phyloP scores from a whole-genome alignment of 2,797 vertebrate genomes.

The Gallirallus australis region DNA sequence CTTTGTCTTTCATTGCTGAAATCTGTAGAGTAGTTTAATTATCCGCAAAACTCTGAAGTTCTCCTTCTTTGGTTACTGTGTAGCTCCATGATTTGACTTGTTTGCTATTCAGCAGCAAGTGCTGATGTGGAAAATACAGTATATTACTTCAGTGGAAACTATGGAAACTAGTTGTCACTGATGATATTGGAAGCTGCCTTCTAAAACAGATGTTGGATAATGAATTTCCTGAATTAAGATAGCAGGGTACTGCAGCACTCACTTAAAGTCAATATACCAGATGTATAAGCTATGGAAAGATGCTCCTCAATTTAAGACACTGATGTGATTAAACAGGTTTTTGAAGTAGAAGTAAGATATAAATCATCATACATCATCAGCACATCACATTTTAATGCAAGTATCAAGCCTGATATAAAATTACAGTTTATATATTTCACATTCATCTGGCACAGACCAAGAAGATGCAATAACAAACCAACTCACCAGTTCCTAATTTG shows the following conservation, averaged over 20 bases:
- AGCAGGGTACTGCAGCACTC: slow-evolving; percentile 45
- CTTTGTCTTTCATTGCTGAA: slow-evolving; percentile 33
- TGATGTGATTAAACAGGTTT: slow-evolving; percentile 18
- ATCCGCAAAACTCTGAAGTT: slow-evolving; percentile 15
- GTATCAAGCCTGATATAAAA: background rate
- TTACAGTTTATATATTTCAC: background rate
- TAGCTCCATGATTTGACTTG: slow-evolving; percentile 17
- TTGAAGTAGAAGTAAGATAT: background rate
- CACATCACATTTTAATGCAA: background rate
- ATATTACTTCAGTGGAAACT: slow-evolving; percentile 53
- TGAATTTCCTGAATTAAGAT: slow-evolving; percentile 69
- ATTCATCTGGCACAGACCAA: background rate
- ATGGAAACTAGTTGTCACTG: slow-evolving; percentile 30
- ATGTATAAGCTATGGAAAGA: slow-evolving; percentile 4
- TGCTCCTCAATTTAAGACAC: slow-evolving; percentile 12
- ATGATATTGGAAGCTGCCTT: slow-evolving; percentile 49
- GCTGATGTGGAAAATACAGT: slow-evolving; percentile 58
- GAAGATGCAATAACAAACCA: background rate
- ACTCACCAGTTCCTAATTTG: background rate
- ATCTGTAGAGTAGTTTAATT: slow-evolving; percentile 16
- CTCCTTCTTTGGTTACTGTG: slow-evolving; percentile 8
- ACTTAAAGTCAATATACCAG: slow-evolving; percentile 59
- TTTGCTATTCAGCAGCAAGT: slow-evolving; percentile 54
- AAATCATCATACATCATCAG: slow-evolving; percentile 1
- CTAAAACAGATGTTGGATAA: slow-evolving; percentile 70